phyloP scores from a whole-genome alignment of 2,113 vertebrate species.

The Oreochromis niloticus region DNA sequence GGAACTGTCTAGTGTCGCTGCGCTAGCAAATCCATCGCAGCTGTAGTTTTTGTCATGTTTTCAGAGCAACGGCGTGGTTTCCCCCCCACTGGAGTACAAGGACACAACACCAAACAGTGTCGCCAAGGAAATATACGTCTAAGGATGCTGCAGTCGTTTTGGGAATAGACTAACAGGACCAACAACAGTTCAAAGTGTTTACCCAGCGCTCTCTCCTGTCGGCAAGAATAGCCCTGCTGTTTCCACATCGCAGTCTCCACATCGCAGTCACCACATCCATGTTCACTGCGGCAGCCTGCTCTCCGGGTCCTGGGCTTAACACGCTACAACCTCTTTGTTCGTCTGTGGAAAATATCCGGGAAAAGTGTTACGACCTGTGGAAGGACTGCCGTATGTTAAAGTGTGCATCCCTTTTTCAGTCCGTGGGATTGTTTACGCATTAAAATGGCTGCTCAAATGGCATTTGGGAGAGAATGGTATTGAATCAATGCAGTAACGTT shows the following conservation, averaged over 20 bases:
- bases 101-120: background rate
- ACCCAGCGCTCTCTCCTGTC: conserved; percentile 11
- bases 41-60: conserved; percentile 15
- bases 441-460: conserved; percentile 75
- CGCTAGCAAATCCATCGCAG: conserved; percentile 27
- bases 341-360: background rate
- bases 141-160: background rate
- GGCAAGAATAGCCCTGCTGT: conserved; percentile 21
- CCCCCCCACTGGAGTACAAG: background rate
- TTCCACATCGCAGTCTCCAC: conserved; percentile 32
- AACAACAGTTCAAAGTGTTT: conserved; percentile 27
- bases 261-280: conserved; percentile 51
- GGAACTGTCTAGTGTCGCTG: conserved; percentile 36
- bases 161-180: background rate
- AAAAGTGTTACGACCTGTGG: background rate
- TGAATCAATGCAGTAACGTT: conserved; percentile 36
- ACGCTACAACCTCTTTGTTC: conserved; percentile 22
- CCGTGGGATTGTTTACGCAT: conserved; percentile 61
- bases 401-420: background rate
- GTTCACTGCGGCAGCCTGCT: conserved; percentile 51
- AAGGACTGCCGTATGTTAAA: background rate
- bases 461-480: conserved; percentile 33
- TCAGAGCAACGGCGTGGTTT: background rate
- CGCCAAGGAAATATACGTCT: background rate
- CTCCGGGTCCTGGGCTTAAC: conserved; percentile 5